Evolutionary conservation across 2,113 vertebrate species (phyloP), one percentile per base, ranked within the genome.

Genomic region (Polypterus bichir): DNA sequence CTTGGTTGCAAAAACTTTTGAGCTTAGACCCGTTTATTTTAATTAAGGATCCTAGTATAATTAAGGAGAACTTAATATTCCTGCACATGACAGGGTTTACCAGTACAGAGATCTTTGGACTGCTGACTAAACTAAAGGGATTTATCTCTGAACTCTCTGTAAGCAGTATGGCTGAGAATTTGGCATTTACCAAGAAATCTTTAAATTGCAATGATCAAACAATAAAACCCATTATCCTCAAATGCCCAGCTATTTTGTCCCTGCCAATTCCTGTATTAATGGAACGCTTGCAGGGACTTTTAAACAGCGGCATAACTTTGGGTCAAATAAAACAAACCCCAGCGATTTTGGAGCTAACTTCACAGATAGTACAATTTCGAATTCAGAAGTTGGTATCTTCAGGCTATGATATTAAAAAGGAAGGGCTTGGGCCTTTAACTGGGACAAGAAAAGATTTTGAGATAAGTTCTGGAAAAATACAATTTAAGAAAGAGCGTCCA

Each of bases 361-460:
- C 87, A 0, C 88, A 97, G 66, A 94, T 97, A 7, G 66, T 97
- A 47, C 86, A 83, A 48, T 88, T 91, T 68, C 83, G 92, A 53
- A 79, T 97, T 63, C 84, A 82, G 64, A 91, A 77, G 59, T 83
- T 97, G 54, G 74, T 66, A 62, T 70, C 79, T 8, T 74, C 78
- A 57, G 87, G 92, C 4, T 92, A 88, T 4, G 76, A 80, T 54
- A 56, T 92, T 49, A 84, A 75, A 68, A 79, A 74, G 7, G 85
- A 89, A 47, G 84, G 78, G 67, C 74, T 98, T 56, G 78, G 84
- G 54, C 76, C 77, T 51, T 62, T 98, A 1, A 88, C 65, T 46
- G 93, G 94, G 46, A 97, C 92, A 1, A 97, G 91, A 76, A 97
- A 92, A 64, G 91, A 97, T 70, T 97, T 97, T 81, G 93, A 98